Base-by-base conservation (phyloP, 37 sponge, comb jelly and placozoan genomes). In the Spongilla lacustris region DNA sequence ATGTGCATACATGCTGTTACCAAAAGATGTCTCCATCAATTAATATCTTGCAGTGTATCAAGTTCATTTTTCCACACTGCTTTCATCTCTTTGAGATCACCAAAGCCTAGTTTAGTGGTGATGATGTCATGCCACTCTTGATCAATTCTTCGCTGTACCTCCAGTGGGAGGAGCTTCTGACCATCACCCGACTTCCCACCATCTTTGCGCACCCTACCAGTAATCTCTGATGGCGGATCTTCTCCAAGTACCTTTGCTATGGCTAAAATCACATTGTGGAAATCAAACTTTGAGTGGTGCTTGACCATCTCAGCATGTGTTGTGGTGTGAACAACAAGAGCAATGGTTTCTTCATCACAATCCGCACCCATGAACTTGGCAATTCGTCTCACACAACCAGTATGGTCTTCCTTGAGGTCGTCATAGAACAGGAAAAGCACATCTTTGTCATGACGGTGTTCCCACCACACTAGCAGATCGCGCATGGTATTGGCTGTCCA, bases 401-500 rank as follows among this genome's bases (percentile, higher is more conserved):
- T 67, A 26, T 48, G 87, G 32, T 79, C 87, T 68, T 73, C 87
- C 75, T 80, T 80, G 66, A 87, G 67, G 81, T 87, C 81, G 11
- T 87, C 87, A 46, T 66, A 87, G 38, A 73, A 79, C 66, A 87
- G 66, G 36, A 80, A 34, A 31, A 87, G 87, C 12, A 87, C 87
- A 87, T 87, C 81, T 11, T 81, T 48, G 30, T 87, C 81, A 73
- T 87, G 81, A 19, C 87, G 81, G 36, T 81, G 78, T 27, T 70
- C 36, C 87, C 80, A 87, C 87, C 87, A 87, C 33, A 67, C 78
- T 10, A 58, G 41, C 49, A 87, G 69, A 37, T 87, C 46, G 46
- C 46, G 46, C 46, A 46, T 46, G 8, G 8, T 46, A 46, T 46
- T 4, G 46, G 46, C 46, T 46, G 46, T 46, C 46, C 8, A 10